phyloP scores from a whole-genome alignment of 2,888 invertebrate genomes.

The Aquatica leii region DNA sequence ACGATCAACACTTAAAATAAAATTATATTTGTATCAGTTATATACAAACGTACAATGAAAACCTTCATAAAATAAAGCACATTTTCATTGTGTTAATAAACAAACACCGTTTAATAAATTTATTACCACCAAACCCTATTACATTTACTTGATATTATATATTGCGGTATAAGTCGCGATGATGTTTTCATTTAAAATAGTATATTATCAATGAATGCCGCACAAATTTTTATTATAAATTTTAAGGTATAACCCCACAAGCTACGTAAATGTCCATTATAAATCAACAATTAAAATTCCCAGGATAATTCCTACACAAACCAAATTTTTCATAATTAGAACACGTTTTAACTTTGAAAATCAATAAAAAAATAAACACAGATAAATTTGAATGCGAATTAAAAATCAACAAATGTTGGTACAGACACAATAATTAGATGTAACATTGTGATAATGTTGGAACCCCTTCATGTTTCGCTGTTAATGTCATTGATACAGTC shows the following conservation, averaged over 20 bases:
- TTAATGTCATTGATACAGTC: neutral
- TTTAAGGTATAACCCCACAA: neutral
- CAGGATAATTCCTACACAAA: slow-evolving; percentile 11
- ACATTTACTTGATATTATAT: too few relatives aligned
- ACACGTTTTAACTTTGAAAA: slow-evolving; percentile 19
- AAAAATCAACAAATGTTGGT: slow-evolving; percentile 6
- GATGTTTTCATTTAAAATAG: too few relatives aligned
- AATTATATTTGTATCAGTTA: too few relatives aligned
- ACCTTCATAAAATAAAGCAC: too few relatives aligned
- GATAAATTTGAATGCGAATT: slow-evolving; percentile 9
- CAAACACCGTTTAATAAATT: too few relatives aligned
- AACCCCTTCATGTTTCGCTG: neutral
- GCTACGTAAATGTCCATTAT: slow-evolving; percentile 7
- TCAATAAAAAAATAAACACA: slow-evolving; percentile 15
- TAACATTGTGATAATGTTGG: neutral
- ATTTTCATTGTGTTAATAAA: too few relatives aligned
- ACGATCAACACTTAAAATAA: too few relatives aligned
- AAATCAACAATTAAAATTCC: slow-evolving; percentile 16
- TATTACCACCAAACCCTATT: too few relatives aligned
- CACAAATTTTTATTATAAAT: too few relatives aligned
- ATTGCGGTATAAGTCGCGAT: too few relatives aligned
- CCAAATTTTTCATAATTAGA: slow-evolving; percentile 19
- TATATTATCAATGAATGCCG: too few relatives aligned
- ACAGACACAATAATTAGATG: slow-evolving; percentile 9
- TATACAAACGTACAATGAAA: too few relatives aligned